Evolutionary conservation across 2,113 vertebrate species (phyloP), one percentile per base, ranked within the genome.

Genomic region (Solea solea): DNA sequence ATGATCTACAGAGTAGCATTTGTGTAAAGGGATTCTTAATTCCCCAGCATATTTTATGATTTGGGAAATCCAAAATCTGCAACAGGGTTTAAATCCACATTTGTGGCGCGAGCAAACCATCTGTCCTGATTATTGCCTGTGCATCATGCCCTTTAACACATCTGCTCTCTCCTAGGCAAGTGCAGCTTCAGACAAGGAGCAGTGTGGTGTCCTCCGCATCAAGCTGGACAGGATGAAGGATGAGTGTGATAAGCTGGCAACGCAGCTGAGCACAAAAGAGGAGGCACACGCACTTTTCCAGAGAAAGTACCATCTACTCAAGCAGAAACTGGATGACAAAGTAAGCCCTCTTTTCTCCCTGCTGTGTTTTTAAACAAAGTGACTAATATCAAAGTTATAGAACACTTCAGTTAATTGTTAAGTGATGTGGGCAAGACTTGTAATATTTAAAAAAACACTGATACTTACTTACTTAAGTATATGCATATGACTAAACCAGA

Each of bases 221-320:
- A 96, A 98, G 58, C 80, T 97, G 81, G 96, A 97, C 90, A 95
- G 95, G 78, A 92, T 97, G 91, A 98, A 96, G 90, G 84, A 81
- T 34, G 95, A 98, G 64, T 97, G 91, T 89, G 95, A 97, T 85
- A 96, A 94, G 76, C 82, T 99, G 77, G 86, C 92, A n/a, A 90
- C 93, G 51, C 92, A 97, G 74, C 92, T 96, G 90, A 89, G 79
- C 42, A 86, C 91, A 46, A 92, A 90, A 57, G 93, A 95, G 69
- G 94, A 95, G 72, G 93, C 93, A 62, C 94, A 95, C 58, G 59
- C 81, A 54, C 92, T 92, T 54, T 87, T 97, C 65, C 94, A 91
- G 46, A 82, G 78, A 80, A 96, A 96, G 73, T 94, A 93, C 87
- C 94, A 96, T 57, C 81, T 91, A 71, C 76, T 96, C 72, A 95